These are phyloP conservation scores for Junco hyemalis DNA, from an alignment of 2,113 vertebrate species.

Conservation along the genomic window DNA sequence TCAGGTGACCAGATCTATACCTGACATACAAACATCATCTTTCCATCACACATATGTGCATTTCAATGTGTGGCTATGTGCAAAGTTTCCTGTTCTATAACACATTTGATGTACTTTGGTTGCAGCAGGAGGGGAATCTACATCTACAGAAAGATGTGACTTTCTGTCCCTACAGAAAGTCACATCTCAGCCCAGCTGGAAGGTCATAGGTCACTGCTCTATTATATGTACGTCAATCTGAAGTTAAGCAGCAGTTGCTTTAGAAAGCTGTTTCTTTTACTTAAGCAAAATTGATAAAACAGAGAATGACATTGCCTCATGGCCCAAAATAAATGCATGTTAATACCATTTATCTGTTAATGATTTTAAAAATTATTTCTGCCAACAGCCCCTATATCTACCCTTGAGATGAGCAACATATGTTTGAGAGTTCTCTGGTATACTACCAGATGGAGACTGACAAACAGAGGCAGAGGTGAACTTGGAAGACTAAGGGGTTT, in stretches of 20 bases:
- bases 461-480: slow-evolving; percentile 10
- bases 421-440: not conserved
- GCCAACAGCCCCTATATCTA: not conserved
- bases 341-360: not conserved
- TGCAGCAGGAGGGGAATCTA: not conserved
- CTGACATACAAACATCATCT: not conserved
- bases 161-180: not conserved
- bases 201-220: not conserved
- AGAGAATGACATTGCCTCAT: not conserved
- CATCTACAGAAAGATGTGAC: not conserved
- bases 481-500: not conserved
- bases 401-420: not conserved
- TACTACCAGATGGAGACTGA: not conserved
- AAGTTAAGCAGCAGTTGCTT: not conserved
- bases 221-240: not conserved
- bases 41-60: not conserved
- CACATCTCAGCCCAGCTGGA: not conserved
- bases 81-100: not conserved
- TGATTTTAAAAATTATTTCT: not conserved
- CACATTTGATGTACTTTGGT: not conserved
- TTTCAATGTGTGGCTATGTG: not conserved
- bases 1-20: not conserved
- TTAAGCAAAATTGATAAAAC: not conserved
- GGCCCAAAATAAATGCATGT: not conserved
- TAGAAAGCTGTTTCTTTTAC: not conserved